These are phyloP conservation scores for Oplegnathus fasciatus DNA, from an alignment of 2,113 vertebrate species.

Conservation along the genomic window DNA sequence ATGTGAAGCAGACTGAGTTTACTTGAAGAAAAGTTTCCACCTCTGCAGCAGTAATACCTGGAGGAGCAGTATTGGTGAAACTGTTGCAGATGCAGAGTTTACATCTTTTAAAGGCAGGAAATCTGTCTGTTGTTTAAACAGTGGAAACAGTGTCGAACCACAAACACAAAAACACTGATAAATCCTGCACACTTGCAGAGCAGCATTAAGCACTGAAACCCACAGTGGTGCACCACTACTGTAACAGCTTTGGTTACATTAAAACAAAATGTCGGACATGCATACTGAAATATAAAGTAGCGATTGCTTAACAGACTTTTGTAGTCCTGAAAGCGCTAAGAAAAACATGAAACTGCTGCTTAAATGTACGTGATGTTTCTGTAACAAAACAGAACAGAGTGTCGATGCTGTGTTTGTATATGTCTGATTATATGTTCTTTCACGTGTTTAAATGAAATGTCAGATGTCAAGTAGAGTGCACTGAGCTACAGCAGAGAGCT, in stretches of 20 bases:
- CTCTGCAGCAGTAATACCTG: background rate
- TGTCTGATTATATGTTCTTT: too few species aligned
- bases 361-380: background rate
- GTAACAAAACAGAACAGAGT: fast-evolving
- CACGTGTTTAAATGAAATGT: constrained; percentile 44
- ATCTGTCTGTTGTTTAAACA: background rate
- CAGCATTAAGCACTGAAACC: background rate
- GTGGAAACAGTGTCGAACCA: background rate
- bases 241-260: background rate
- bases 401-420: background rate
- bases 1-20: background rate
- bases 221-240: too few species aligned
- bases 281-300: too few species aligned
- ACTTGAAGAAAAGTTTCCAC: background rate
- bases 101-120: background rate
- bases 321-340: too few species aligned
- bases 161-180: background rate
- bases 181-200: background rate
- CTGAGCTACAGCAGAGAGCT: background rate
- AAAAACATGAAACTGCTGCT: background rate
- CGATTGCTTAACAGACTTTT: background rate
- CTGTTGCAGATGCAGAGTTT: too few species aligned
- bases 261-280: background rate
- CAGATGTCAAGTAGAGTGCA: constrained; percentile 17
- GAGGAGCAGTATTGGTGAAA: background rate